Evolutionary conservation across 2,797 vertebrate genomes (phyloP), one percentile per base, ranked within the genome.

Genomic region (Enteromius afrohamiltoni): DNA sequence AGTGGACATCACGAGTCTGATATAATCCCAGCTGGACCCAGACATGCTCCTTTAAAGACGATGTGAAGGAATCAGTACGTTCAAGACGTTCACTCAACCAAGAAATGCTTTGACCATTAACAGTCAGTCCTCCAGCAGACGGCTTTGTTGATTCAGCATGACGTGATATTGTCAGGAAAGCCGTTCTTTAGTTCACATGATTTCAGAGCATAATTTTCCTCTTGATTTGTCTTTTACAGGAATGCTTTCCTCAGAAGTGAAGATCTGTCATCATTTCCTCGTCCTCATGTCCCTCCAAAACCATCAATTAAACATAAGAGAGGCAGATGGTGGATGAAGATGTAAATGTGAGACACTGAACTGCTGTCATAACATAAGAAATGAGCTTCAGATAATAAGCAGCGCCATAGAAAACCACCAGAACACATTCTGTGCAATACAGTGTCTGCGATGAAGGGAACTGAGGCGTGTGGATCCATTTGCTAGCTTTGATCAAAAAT

Each of bases 251-350:
- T 29, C 42, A 47, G 69, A 47, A 47, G 68, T 47, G 68, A 47
- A 45, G 68, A 70, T 70, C 6, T 14, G 5, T 74, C 45, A 34
- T 73, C 70, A 51, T 73, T 73, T 51, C 26, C 42, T 19, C 68
- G 0, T 6, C 40, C 69, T 49, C 45, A 26, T n/a, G 26, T 74
- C 17, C 10, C 14, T 71, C 3, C 42, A 71, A 23, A 45, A 14
- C 13, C 69, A 71, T 71, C 14, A 29, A 26, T 26, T 29, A 3
- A 71, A 17, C 13, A 47, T 29, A 29, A 49, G 69, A 71, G 21
- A 51, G 51, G 45, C 42, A 49, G 16, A 73, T 29, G 4, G 13
- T 29, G 42, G 23, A 49, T 71, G 69, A 19, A 71, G 23, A 71
- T 73, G 69, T 49, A 47, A 47, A 31, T 0, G 23, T 31, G 62